Evolutionary conservation across 2,797 vertebrate species (phyloP).

Genomic region (Phataginus tetradactyla): DNA sequence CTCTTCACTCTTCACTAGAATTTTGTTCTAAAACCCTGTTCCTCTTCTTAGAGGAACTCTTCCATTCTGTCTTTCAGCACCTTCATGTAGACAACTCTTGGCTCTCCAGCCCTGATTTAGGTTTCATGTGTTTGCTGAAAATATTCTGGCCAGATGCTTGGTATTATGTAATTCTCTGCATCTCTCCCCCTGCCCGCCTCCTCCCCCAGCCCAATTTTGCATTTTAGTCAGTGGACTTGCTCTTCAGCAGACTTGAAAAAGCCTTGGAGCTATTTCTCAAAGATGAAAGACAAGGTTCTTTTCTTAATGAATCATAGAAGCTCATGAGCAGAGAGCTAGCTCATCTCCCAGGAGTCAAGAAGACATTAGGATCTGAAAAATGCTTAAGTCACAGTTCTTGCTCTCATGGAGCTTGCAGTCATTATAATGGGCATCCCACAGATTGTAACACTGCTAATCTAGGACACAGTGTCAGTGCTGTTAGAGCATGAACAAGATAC

Average conservation of each 20-base stretch:
- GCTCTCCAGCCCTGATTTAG: not conserved
- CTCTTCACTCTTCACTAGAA: not conserved
- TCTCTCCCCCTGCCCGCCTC: not conserved
- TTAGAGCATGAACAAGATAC: not conserved
- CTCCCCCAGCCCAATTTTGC: not conserved
- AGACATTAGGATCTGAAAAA: not conserved
- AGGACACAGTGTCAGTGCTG: not conserved
- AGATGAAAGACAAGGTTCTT: conserved; percentile 50
- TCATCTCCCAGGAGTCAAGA: not conserved
- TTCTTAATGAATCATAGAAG: not conserved
- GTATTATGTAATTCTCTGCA: not conserved
- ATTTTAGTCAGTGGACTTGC: conserved; percentile 35
- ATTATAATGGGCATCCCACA: too few relatives aligned
- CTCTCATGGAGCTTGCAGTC: not conserved
- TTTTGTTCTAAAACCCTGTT: not conserved
- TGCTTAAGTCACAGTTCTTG: not conserved
- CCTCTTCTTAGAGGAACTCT: not conserved
- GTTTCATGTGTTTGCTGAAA: not conserved
- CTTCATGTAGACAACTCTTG: not conserved
- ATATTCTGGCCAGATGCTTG: not conserved
- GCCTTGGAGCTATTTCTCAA: conserved; percentile 51
- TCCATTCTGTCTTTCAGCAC: not conserved
- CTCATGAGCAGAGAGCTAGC: not conserved
- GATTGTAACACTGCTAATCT: not conserved
- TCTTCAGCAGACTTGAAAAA: conserved; percentile 41